A percentile compares a stretch with the other conserved stretches of the same genome.
Conservation (phyloP, 1,140 invertebrate genomes). For the Cydia amplana region DNA sequence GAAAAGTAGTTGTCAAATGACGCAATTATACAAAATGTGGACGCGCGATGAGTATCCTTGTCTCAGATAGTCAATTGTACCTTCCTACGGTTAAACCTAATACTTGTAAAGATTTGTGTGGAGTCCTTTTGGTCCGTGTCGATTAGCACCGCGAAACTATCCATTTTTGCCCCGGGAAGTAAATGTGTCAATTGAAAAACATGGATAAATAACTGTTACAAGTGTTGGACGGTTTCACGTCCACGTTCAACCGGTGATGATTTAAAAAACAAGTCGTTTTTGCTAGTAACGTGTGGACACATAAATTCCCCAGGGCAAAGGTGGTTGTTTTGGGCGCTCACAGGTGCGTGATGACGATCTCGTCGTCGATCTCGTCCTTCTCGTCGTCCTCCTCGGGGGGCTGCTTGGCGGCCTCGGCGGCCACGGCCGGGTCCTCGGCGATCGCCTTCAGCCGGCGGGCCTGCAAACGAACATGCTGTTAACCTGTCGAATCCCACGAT, state of each 20-base stretch:
- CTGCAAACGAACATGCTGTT: conserved; percentile 46
- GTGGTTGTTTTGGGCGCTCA: conserved; percentile 59
- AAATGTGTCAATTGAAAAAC: neutral
- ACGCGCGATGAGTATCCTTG: neutral
- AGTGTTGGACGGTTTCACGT: neutral
- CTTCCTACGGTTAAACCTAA: neutral
- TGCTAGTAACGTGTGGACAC: neutral
- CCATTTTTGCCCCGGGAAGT: conserved; percentile 1
- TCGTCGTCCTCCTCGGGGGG: conserved; percentile 88
- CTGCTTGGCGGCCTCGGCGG: conserved; percentile 76
- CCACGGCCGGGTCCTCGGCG: conserved; percentile 84
- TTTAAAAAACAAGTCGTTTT: neutral
- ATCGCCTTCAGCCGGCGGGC: conserved; percentile 81
- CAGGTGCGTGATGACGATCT: conserved; percentile 91
- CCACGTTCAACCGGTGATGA: neutral
- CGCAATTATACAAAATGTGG: neutral
- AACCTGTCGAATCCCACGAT: too few relatives aligned
- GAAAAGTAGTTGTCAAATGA: neutral
- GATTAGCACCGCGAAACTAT: neutral
- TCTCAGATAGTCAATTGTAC: neutral
- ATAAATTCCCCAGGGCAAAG: neutral
- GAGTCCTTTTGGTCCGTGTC: conserved; percentile 14
- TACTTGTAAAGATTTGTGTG: conserved; percentile 1
- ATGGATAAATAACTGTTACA: neutral
- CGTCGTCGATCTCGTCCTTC: conserved; percentile 91